Base-by-base conservation (phyloP, 2,113 vertebrate genomes). In the Alethe diademata region DNA sequence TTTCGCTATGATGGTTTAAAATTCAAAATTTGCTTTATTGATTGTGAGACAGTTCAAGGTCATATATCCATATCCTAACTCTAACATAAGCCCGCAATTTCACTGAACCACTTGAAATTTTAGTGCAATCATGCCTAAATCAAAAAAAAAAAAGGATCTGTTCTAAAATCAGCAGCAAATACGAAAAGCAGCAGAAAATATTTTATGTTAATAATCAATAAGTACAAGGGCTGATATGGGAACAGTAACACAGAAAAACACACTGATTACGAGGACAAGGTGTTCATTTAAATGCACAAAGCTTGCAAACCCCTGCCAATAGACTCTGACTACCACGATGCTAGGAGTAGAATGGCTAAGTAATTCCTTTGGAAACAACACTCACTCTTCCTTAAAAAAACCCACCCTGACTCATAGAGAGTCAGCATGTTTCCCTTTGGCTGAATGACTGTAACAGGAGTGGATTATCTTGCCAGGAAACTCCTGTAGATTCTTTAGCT, bases 381-480 rank as follows among this genome's bases (percentile, higher is more conserved):
- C 2, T 51, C 53, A 22, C 26, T 54, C 51, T 28, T 29, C 75
- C 54, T 56, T 43, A 24, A 73, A 81, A 29, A 74, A 36, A 2
- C 11, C 26, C 64, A 65, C 10, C 42, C 67, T 7, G 3, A 24
- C 65, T 80, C 38, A 9, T 18, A 57, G 19, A 29, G 57, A 73
- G 69, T 73, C 79, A 79, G 79, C 86, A 89, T 10, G 11, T 51
- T 92, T 86, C 29, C 42, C 13, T 71, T 20, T 42, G 51, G 56
- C 71, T 79, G 43, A 83, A 83, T 26, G 67, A 88, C 79, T 93
- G 86, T 35, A 83, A 65, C 58, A 4, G 0, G n/a, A 51, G 20
- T 51, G 35, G 47, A 57, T 48, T 66, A 89, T 81, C 43, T 25
- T 81, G 48, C 66, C 84, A 60, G 84, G 84, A 89, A 89, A 81